Percentiles rank a stretch among this genome's conserved stretches.
These are phyloP conservation scores for Betta splendens DNA, from an alignment of 2,797 vertebrate genomes.

Conservation along the genomic window DNA sequence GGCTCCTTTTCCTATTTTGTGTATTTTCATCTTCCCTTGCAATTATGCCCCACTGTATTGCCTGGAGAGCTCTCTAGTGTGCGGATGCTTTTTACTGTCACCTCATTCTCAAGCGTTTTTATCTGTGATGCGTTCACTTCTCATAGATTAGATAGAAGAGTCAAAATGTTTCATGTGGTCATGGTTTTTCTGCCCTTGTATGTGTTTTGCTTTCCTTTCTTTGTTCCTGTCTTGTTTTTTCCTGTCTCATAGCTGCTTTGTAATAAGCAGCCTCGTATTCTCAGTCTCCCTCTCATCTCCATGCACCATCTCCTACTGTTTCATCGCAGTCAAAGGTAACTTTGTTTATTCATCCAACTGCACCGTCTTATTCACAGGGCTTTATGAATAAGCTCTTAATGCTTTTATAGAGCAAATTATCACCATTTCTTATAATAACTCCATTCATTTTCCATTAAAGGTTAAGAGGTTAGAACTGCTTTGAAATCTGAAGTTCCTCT, in stretches of 20 bases:
- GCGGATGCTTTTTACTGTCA: background rate
- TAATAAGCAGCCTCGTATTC: slow-evolving; percentile 26
- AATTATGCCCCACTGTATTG: slow-evolving; percentile 12
- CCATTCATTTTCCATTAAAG: slow-evolving; percentile 13
- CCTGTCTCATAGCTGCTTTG: no score
- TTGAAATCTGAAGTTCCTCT: slow-evolving; percentile 8
- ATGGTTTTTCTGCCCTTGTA: slow-evolving; percentile 3
- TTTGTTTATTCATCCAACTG: slow-evolving; percentile 55
- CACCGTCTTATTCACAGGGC: slow-evolving; percentile 9
- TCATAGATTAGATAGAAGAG: background rate
- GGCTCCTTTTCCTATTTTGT: slow-evolving; percentile 4
- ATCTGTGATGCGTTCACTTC: background rate
- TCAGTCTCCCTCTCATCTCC: slow-evolving; percentile 47
- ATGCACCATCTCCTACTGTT: slow-evolving; percentile 40
- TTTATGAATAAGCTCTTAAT: slow-evolving; percentile 1
- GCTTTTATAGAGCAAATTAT: slow-evolving; percentile 6
- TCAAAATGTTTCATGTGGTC: slow-evolving; percentile 10
- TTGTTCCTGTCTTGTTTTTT: no score
- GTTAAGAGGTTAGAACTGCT: slow-evolving; percentile 19
- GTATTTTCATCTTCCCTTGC: slow-evolving; percentile 27
- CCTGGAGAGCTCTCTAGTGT: background rate
- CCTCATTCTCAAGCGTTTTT: background rate
- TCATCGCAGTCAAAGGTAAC: slow-evolving; percentile 58
- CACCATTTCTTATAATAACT: background rate
- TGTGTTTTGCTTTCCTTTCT: no score